Conservation (phyloP, 2,888 invertebrate genomes). For the Mactromeris polynyma region DNA sequence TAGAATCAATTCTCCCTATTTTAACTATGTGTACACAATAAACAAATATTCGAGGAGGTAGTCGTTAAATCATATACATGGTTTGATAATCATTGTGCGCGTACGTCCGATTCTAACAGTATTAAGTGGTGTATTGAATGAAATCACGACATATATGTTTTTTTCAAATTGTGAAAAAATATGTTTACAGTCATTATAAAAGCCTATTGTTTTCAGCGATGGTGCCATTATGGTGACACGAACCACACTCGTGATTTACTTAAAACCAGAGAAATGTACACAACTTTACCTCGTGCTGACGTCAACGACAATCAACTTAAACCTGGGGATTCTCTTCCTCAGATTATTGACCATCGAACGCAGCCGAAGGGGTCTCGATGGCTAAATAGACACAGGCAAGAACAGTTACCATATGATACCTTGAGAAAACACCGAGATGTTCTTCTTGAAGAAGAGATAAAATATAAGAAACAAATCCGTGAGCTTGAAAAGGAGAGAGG, state of each 20-base stretch:
- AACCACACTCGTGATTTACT: neutral
- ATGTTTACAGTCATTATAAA: neutral
- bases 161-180: neutral
- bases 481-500: slow-evolving; percentile 58
- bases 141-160: neutral
- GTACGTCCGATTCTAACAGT: neutral
- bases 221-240: neutral
- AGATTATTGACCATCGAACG: slow-evolving; percentile 57
- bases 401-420: slow-evolving; percentile 55
- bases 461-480: slow-evolving; percentile 58
- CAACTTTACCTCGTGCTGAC: slow-evolving; percentile 39
- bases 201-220: neutral
- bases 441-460: slow-evolving; percentile 48
- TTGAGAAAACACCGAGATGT: slow-evolving; percentile 54
- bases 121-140: neutral
- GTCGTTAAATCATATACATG: neutral
- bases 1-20: neutral
- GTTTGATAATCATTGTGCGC: neutral
- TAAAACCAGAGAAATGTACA: slow-evolving; percentile 43
- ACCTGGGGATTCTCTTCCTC: slow-evolving; percentile 43
- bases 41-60: neutral
- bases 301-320: slow-evolving; percentile 24
- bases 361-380: neutral
- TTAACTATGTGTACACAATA: neutral
- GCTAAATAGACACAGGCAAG: slow-evolving; percentile 26